phyloP scores from a whole-genome alignment of 2,888 invertebrate species.

The Mayetiola destructor region DNA sequence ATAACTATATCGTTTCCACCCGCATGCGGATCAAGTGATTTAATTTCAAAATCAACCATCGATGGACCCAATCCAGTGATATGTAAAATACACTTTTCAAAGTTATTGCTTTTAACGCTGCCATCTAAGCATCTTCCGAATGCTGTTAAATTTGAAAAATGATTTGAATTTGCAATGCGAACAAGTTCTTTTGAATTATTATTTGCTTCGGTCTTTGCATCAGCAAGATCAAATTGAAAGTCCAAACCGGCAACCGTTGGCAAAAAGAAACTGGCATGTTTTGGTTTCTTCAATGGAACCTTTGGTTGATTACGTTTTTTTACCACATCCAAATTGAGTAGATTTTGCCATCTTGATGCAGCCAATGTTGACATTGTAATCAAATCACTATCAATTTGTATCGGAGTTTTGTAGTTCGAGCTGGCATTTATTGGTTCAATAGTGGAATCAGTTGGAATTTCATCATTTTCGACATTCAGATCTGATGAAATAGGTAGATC shows the following conservation, averaged over 20 bases:
- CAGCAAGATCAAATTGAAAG: constrained; percentile 60
- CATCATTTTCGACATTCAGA: constrained; percentile 29
- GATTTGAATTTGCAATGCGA: constrained; percentile 42
- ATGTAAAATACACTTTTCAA: constrained; percentile 41
- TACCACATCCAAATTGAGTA: constrained; percentile 73
- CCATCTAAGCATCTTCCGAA: constrained; percentile 49
- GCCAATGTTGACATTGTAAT: constrained; percentile 76
- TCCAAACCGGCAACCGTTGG: constrained; percentile 77
- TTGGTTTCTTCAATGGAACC: constrained; percentile 63
- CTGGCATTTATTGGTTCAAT: constrained; percentile 14
- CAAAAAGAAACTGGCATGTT: constrained; percentile 89
- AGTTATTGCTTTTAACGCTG: constrained; percentile 31
- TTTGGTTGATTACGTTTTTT: constrained; percentile 82
- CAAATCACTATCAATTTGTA: constrained; percentile 42
- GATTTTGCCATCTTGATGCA: constrained; percentile 81
- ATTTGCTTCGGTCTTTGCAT: constrained; percentile 27
- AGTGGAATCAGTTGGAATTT: constrained; percentile 18
- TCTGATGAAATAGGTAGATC: constrained; percentile 35
- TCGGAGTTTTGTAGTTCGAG: constrained; percentile 28
- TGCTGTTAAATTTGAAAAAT: constrained; percentile 48
- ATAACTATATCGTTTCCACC: constrained; percentile 58
- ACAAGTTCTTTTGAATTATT: constrained; percentile 23
- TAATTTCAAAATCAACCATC: constrained; percentile 74
- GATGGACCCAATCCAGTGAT: constrained; percentile 54
- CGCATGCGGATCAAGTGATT: constrained; percentile 56